These are phyloP conservation scores for Adineta ricciae DNA, from an alignment of 2,888 invertebrate species.

Conservation along the genomic window DNA sequence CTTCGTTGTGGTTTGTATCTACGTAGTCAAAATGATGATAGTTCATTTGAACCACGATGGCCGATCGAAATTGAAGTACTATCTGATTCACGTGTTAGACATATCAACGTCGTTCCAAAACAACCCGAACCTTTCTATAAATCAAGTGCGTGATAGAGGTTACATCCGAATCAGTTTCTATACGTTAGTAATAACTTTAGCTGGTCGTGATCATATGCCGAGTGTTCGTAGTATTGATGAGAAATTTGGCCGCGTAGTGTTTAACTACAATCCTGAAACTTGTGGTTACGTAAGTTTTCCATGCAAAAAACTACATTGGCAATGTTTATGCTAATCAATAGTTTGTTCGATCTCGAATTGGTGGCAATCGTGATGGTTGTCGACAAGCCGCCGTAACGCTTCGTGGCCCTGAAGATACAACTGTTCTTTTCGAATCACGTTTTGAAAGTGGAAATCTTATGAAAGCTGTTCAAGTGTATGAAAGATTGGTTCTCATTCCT, in stretches of 20 bases:
- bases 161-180: background rate
- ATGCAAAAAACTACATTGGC: background rate
- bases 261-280: constrained; percentile 45
- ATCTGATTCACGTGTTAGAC: constrained; percentile 64
- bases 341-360: constrained; percentile 47
- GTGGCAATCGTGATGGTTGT: constrained; percentile 43
- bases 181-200: background rate
- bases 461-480: constrained; percentile 55
- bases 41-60: constrained; percentile 37
- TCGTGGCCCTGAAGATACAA: constrained; percentile 39
- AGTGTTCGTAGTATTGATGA: constrained; percentile 18
- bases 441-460: constrained; percentile 87
- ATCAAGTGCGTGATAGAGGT: constrained; percentile 40
- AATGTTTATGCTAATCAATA: constrained; percentile 34
- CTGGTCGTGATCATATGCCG: constrained; percentile 22
- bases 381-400: constrained; percentile 35
- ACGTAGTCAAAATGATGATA: constrained; percentile 17
- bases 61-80: constrained; percentile 61
- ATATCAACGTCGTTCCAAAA: constrained; percentile 63
- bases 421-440: constrained; percentile 69
- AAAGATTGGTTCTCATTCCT: background rate
- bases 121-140: constrained; percentile 67
- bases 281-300: constrained; percentile 44
- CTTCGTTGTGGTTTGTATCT: background rate
- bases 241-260: constrained; percentile 36